These are phyloP conservation scores for Gasteruption jaculator DNA, from an alignment of 2,888 invertebrate genomes.

Conservation along the genomic window DNA sequence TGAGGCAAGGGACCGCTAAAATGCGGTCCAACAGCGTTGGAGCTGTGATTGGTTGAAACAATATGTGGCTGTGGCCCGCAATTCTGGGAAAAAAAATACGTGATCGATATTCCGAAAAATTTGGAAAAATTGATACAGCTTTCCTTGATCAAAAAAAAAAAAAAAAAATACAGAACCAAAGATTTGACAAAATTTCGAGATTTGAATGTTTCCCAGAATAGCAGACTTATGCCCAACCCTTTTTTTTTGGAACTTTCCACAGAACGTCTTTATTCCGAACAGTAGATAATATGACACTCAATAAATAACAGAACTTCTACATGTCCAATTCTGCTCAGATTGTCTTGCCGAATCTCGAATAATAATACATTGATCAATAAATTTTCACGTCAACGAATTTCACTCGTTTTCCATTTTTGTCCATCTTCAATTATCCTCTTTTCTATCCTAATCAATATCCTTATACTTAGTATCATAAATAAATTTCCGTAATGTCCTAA, in stretches of 20 bases:
- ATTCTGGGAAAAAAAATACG: constrained; percentile 31
- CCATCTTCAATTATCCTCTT: too few species aligned
- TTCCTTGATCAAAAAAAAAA: background rate
- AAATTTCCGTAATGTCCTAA: too few species aligned
- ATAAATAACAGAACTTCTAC: constrained; percentile 50
- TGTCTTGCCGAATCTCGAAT: constrained; percentile 35
- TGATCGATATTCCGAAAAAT: constrained; percentile 9
- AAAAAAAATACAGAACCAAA: constrained; percentile 6
- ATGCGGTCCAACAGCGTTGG: constrained; percentile 52
- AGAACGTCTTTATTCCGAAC: constrained; percentile 46
- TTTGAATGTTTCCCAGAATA: constrained; percentile 32
- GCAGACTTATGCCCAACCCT: constrained; percentile 42
- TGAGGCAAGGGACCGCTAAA: constrained; percentile 49
- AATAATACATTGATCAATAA: too few species aligned
- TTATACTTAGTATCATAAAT: too few species aligned
- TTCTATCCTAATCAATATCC: too few species aligned
- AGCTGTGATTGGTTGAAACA: constrained; percentile 53
- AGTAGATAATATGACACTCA: constrained; percentile 48
- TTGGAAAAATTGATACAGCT: background rate
- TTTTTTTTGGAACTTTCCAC: constrained; percentile 46
- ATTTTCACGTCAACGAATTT: too few species aligned
- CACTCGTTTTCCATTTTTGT: too few species aligned
- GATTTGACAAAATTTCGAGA: background rate
- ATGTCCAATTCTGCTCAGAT: constrained; percentile 42
- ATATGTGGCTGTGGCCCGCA: constrained; percentile 45